Evolutionary conservation across 2,113 vertebrate species (phyloP).

Genomic region (Coryphaenoides rupestris): DNA sequence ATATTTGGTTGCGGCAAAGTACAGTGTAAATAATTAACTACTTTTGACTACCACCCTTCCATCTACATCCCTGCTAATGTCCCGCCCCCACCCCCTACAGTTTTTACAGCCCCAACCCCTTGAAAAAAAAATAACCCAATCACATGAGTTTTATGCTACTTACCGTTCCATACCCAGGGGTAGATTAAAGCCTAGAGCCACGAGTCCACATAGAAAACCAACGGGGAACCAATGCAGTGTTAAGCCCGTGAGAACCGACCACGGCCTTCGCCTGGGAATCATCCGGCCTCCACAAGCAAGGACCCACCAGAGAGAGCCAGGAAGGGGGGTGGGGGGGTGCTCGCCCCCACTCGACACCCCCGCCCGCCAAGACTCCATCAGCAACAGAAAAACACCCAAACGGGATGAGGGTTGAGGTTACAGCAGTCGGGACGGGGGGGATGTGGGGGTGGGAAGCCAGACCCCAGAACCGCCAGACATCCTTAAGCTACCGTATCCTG

Average conservation of each 20-base stretch:
- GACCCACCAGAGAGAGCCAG: conserved; percentile 79
- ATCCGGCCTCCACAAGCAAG: conserved; percentile 81
- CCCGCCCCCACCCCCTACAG: conserved; percentile 40
- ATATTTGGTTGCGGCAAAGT: conserved; percentile 9
- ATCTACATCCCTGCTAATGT: conserved; percentile 20
- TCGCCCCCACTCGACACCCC: conserved; percentile 70
- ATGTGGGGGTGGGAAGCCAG: conserved; percentile 73
- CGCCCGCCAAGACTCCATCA: conserved; percentile 70
- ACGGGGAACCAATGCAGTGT: conserved; percentile 78
- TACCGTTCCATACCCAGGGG: conserved; percentile 83
- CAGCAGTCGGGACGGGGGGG: conserved; percentile 67
- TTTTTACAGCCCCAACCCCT: conserved; percentile 57
- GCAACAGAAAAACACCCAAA: conserved; percentile 81
- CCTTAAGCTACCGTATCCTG: conserved; percentile 92
- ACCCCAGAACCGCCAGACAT: conserved; percentile 81
- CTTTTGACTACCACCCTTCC: conserved; percentile 8
- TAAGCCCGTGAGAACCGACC: conserved; percentile 79
- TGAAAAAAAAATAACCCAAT: conserved; percentile 61
- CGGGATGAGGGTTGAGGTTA: conserved; percentile 68
- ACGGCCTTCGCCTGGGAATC: conserved; percentile 74
- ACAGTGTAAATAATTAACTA: conserved; percentile 23
- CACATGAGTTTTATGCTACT: conserved; percentile 87
- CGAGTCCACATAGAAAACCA: conserved; percentile 88
- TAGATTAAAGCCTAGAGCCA: conserved; percentile 89
- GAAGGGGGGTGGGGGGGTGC: conserved; percentile 67